These are phyloP conservation scores for Pollachius pollachius DNA, from an alignment of 2,113 vertebrate species.

Conservation along the genomic window DNA sequence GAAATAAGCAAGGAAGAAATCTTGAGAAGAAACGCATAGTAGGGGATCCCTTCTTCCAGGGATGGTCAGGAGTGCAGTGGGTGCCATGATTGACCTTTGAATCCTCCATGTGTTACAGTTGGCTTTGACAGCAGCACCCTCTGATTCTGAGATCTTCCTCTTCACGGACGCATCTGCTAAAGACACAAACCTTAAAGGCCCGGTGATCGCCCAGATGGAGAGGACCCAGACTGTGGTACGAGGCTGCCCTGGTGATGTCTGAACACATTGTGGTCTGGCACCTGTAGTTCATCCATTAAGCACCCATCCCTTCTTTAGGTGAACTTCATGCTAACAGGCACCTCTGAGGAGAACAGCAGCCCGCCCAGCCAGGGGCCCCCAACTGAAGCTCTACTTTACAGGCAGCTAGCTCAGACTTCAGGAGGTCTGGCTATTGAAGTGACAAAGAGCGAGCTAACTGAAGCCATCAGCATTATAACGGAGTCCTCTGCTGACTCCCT, in stretches of 20 bases:
- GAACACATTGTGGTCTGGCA: background rate
- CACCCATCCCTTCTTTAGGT: conserved; percentile 40
- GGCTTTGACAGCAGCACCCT: conserved; percentile 48
- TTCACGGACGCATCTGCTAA: conserved; percentile 64
- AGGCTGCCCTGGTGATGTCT: background rate
- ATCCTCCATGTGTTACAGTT: conserved; percentile 33
- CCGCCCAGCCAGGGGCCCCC: background rate
- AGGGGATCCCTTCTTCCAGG: too few relatives aligned
- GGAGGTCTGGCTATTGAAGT: conserved; percentile 60
- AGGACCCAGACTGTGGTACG: conserved; percentile 52
- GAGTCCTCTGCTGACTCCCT: conserved; percentile 40
- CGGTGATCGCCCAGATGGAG: conserved; percentile 57
- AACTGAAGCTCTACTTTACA: conserved; percentile 49
- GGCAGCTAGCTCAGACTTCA: conserved; percentile 56
- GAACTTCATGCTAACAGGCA: conserved; percentile 58
- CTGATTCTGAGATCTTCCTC: conserved; percentile 64
- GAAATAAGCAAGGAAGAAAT: too few relatives aligned
- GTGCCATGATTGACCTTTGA: background rate
- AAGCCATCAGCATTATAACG: conserved; percentile 42
- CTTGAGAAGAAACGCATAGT: too few relatives aligned
- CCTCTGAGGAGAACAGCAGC: background rate
- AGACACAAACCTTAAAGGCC: conserved; percentile 44
- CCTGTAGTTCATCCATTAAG: background rate
- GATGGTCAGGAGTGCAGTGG: too few relatives aligned
- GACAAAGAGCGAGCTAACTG: conserved; percentile 31